These are phyloP conservation scores for Leguminivora glycinivorella DNA, from an alignment of 1,140 invertebrate species.

Conservation along the genomic window DNA sequence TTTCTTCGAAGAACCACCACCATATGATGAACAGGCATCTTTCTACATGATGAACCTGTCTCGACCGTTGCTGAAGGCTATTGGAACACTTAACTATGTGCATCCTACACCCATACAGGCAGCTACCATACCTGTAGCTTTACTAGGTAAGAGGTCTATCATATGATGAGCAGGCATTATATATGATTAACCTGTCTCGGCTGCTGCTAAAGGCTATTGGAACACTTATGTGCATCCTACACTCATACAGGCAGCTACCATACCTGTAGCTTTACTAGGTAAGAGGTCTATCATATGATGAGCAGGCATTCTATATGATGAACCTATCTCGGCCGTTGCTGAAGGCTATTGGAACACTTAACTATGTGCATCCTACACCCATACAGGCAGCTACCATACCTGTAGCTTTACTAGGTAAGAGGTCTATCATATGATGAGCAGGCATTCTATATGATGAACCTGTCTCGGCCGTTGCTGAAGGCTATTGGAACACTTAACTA, in stretches of 20 bases:
- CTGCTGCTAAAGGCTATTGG: no score
- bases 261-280: no score
- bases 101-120: constrained; percentile 98
- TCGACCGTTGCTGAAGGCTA: constrained; percentile 92
- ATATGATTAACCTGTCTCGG: no score
- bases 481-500: constrained; percentile 93
- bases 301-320: no score
- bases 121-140: constrained; percentile 95
- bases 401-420: constrained; percentile 87
- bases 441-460: constrained; percentile 94
- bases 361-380: constrained; percentile 96
- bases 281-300: no score
- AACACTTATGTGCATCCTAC: no score
- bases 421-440: constrained; percentile 83
- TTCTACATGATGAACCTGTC: constrained; percentile 98
- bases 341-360: constrained; percentile 89
- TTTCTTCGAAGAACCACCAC: constrained; percentile 88
- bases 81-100: constrained; percentile 91
- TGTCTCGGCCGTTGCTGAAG: constrained; percentile 93
- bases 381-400: constrained; percentile 98
- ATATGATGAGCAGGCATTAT: no score
- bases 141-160: constrained; percentile 80
- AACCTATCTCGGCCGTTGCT: no score
- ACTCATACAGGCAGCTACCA: no score
- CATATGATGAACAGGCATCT: constrained; percentile 84